A percentile compares a stretch with the other conserved stretches of the same genome.
phyloP scores from a whole-genome alignment of 2,797 vertebrate species.

The Myotis findleyi region DNA sequence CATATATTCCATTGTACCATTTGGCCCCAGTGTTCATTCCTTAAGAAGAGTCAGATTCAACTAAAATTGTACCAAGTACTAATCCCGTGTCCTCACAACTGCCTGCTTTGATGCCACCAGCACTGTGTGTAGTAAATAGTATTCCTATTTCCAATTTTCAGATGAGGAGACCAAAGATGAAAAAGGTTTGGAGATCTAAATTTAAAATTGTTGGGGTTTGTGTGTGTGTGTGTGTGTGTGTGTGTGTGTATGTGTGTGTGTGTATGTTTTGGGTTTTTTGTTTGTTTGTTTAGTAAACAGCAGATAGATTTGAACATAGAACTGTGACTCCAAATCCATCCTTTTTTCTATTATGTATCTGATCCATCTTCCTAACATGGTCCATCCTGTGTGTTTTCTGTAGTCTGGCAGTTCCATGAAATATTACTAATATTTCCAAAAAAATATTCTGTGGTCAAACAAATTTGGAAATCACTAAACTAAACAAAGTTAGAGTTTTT shows the following conservation, averaged over 20 bases:
- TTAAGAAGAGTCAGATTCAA: neutral
- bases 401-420: neutral
- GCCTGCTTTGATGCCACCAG: neutral
- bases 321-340: neutral
- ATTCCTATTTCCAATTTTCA: slow-evolving; percentile 1
- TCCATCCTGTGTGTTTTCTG: neutral
- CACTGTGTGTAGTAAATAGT: neutral
- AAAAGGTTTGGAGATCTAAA: neutral
- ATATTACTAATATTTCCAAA: slow-evolving; percentile 50
- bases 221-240: too few relatives aligned
- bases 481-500: slow-evolving; percentile 67
- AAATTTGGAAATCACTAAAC: slow-evolving; percentile 65
- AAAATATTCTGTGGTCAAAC: slow-evolving; percentile 52
- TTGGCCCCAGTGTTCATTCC: neutral
- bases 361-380: neutral
- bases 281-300: neutral
- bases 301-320: neutral
- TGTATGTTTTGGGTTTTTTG: too few relatives aligned
- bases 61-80: neutral
- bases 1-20: neutral
- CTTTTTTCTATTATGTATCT: neutral
- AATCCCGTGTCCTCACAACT: neutral
- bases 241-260: too few relatives aligned
- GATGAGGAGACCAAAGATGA: neutral
- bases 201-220: neutral